Conservation (phyloP, 2,888 invertebrate genomes). For the Mechanitis mazaeus region DNA sequence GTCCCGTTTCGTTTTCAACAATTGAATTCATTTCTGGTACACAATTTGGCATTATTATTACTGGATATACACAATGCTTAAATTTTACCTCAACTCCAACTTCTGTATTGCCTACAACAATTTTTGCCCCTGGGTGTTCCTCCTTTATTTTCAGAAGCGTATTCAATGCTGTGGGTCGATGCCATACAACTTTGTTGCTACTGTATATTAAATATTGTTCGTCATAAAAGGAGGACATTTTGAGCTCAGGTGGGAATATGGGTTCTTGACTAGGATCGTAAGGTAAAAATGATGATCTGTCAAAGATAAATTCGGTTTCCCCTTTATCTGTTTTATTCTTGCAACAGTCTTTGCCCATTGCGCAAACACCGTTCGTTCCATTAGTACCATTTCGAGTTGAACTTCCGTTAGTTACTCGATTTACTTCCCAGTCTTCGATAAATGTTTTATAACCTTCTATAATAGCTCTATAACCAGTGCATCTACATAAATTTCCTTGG, state of each 20-base stretch:
- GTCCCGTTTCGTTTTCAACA: constrained; percentile 71
- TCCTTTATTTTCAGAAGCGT: constrained; percentile 80
- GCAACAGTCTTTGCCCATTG: constrained; percentile 81
- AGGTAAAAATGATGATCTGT: constrained; percentile 78
- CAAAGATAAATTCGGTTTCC: constrained; percentile 75
- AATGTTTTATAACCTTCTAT: constrained; percentile 89
- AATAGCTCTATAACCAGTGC: constrained; percentile 91
- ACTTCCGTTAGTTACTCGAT: constrained; percentile 46
- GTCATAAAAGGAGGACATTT: constrained; percentile 77
- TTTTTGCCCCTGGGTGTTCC: constrained; percentile 81
- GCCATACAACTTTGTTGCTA: constrained; percentile 80
- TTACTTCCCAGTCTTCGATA: constrained; percentile 81
- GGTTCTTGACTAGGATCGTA: constrained; percentile 87
- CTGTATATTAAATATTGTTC: constrained; percentile 65
- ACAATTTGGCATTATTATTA: constrained; percentile 89
- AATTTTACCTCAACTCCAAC: constrained; percentile 91
- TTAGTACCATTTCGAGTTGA: constrained; percentile 34
- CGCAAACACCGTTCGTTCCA: constrained; percentile 51
- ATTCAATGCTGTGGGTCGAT: constrained; percentile 79
- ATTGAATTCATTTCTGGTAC: constrained; percentile 86
- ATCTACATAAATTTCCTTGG: constrained; percentile 87
- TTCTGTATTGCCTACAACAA: constrained; percentile 90
- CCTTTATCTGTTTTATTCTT: constrained; percentile 68
- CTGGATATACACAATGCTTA: constrained; percentile 84
- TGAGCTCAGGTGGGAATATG: constrained; percentile 89